Base-by-base conservation (phyloP, 2,888 invertebrate species). In the Apodemia duryi region DNA sequence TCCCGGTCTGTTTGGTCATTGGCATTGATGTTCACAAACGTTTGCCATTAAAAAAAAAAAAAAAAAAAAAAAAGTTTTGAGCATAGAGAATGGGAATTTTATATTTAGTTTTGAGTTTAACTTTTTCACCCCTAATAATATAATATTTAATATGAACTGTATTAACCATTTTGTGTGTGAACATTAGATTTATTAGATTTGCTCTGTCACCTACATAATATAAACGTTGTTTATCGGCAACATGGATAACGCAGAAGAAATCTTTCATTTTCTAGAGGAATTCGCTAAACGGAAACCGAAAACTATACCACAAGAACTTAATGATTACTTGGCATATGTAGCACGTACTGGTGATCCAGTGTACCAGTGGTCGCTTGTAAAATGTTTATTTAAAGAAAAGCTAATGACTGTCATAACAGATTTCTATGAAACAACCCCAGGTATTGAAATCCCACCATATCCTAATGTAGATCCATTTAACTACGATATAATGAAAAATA, bases 301-400 rank as follows among this genome's bases (percentile, higher is more conserved):
- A 83, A 96, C 96, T 76, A 97, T 98, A 76, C 97, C 98, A 29
- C 94, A 95, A 70, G 95, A 97, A 80, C 92, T 98, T 68, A 98
- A 98, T 78, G 97, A 97, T 68, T 98, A 98, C 83, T 93, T 98
- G 73, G 94, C 94, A 66, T 96, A 96, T 91, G 97, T 98, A 73
- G 98, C 98, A 6, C 96, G 96, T 86, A 98, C 98, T 77, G 98
- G 98, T 71, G 97, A 98, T 89, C 97, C 97, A 51, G 95, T 98
- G 71, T 98, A 97, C 83, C 97, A 97, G 79, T 98, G 98, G 98
- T 92, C 96, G 61, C 93, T 96, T 71, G 94, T 98, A 63, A 97
- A 97, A 86, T 95, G 95, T 81, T 94, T 98, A 74, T 97, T 98
- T 83, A 95, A 96, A 72, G 96, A 97, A 80, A 98, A 98, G 85